Evolutionary conservation across 2,113 vertebrate genomes (phyloP).

Genomic region (Oreochromis tanganicae): DNA sequence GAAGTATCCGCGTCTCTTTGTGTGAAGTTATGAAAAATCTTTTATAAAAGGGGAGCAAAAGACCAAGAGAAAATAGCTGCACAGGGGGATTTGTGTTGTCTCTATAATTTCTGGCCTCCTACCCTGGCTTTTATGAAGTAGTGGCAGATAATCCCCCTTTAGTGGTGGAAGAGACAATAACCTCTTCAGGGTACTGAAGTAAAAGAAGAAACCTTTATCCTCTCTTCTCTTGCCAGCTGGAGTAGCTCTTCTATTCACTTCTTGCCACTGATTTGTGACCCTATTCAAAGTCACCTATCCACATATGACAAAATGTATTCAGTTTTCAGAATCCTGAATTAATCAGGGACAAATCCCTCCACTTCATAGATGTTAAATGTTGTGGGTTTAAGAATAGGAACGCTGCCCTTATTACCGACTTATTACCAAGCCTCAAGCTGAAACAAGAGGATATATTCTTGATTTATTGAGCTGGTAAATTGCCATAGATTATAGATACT

Average conservation of each 20-base stretch:
- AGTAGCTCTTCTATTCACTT: not conserved
- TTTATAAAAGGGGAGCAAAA: not conserved
- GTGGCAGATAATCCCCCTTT: conserved; percentile 4
- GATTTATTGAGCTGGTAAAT: conserved; percentile 6
- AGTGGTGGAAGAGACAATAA: conserved; percentile 1
- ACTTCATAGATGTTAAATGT: not conserved
- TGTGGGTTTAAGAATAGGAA: not conserved
- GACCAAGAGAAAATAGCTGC: not conserved
- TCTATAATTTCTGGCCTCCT: conserved; percentile 1
- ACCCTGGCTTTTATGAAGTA: conserved; percentile 23
- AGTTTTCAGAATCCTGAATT: not conserved
- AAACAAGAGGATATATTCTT: not conserved
- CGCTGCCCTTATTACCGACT: not conserved
- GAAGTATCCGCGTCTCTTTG: not conserved
- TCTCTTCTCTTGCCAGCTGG: not conserved
- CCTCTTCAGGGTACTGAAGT: not conserved
- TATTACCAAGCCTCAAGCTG: not conserved
- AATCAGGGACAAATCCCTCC: not conserved
- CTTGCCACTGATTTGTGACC: not conserved
- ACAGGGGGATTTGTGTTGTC: not conserved
- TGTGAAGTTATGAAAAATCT: not conserved
- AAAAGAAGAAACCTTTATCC: conserved; percentile 1
- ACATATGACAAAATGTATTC: not conserved
- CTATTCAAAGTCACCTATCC: not conserved
- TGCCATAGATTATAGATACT: not conserved